These are phyloP conservation scores for Rhyacophila brunnea DNA, from an alignment of 1,140 invertebrate species.

Conservation along the genomic window DNA sequence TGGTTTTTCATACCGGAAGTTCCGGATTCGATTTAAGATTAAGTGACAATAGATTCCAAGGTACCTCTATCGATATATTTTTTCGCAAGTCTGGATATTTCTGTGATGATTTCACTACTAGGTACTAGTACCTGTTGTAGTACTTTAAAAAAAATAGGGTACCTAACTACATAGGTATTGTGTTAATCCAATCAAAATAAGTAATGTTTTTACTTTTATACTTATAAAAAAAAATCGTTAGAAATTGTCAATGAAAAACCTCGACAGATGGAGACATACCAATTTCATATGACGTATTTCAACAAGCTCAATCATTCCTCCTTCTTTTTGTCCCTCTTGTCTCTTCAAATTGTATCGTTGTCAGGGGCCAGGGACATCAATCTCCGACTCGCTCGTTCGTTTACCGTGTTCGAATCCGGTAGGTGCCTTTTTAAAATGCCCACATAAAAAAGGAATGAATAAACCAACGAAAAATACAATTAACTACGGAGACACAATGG, in stretches of 20 bases:
- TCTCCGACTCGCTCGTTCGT: conserved; percentile 2
- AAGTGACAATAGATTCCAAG: too few relatives aligned
- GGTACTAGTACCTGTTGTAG: too few relatives aligned
- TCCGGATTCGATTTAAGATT: too few relatives aligned
- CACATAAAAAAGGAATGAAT: conserved; percentile 21
- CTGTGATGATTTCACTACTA: too few relatives aligned
- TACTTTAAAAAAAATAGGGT: too few relatives aligned
- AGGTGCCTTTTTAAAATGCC: conserved; percentile 17
- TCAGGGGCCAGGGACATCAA: conserved; percentile 13
- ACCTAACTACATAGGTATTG: too few relatives aligned
- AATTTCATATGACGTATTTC: conserved; percentile 19
- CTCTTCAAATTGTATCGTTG: conserved; percentile 11
- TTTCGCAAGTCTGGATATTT: too few relatives aligned
- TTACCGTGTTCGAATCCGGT: conserved; percentile 15
- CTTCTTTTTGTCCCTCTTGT: conserved; percentile 2
- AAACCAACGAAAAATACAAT: conserved; percentile 31
- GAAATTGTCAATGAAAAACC: conserved; percentile 1
- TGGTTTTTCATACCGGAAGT: too few relatives aligned
- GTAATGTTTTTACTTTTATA: too few relatives aligned
- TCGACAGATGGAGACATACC: conserved; percentile 20
- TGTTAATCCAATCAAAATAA: too few relatives aligned
- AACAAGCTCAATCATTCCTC: conserved; percentile 20
- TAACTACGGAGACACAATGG: conserved; percentile 30
- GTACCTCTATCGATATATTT: too few relatives aligned
- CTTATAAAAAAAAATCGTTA: conserved; percentile 5